phyloP scores from a whole-genome alignment of 1,140 invertebrate species.

The Elymnias hypermnestra region DNA sequence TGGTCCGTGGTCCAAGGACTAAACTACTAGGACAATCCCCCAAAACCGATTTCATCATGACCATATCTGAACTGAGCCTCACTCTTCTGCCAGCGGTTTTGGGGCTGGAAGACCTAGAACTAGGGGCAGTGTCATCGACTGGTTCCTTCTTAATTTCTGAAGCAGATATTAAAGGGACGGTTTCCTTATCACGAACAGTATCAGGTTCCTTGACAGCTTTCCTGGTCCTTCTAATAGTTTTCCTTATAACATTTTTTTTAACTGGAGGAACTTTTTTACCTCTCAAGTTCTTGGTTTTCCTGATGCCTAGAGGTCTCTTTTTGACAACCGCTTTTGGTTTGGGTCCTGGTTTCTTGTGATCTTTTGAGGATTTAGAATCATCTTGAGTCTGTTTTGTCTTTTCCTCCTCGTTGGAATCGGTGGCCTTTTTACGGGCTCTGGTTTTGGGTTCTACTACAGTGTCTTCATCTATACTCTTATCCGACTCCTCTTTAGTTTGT shows the following conservation, averaged over 20 bases:
- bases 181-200: conserved; percentile 49
- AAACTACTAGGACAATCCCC: conserved; percentile 53
- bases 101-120: conserved; percentile 69
- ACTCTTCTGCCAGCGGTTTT: conserved; percentile 55
- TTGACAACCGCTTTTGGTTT: conserved; percentile 59
- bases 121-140: conserved; percentile 49
- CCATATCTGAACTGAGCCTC: conserved; percentile 65
- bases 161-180: conserved; percentile 54
- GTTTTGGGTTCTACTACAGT: conserved; percentile 62
- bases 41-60: conserved; percentile 66
- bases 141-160: conserved; percentile 71
- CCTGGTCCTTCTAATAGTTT: conserved; percentile 41
- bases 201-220: conserved; percentile 48
- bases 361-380: conserved; percentile 63
- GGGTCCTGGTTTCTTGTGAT: conserved; percentile 48
- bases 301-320: conserved; percentile 62
- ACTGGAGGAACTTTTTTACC: conserved; percentile 54
- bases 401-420: conserved; percentile 54
- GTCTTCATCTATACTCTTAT: conserved; percentile 66
- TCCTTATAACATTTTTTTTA: conserved; percentile 60
- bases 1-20: conserved; percentile 60
- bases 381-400: conserved; percentile 53
- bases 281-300: conserved; percentile 63
- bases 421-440: conserved; percentile 63
- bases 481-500: conserved; percentile 62